These are phyloP conservation scores for Standfussiana lucernea DNA, from an alignment of 2,888 invertebrate genomes.

Conservation along the genomic window DNA sequence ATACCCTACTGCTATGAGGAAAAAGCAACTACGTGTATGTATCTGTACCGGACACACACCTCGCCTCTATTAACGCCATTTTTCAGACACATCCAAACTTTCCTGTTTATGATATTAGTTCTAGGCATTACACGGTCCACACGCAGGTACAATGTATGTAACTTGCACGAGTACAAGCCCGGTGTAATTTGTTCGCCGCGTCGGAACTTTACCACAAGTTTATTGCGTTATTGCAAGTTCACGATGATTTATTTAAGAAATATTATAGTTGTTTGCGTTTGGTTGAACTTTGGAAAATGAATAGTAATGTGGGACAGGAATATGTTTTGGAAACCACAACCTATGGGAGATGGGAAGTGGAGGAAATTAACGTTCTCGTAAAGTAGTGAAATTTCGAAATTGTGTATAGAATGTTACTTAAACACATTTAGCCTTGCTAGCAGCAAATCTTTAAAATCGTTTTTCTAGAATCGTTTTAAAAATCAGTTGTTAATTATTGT, in stretches of 20 bases:
- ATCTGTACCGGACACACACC: not conserved
- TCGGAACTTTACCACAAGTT: constrained; percentile 55
- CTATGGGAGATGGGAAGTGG: not conserved
- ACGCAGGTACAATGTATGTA: constrained; percentile 34
- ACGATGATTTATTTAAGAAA: constrained; percentile 59
- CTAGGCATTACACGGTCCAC: constrained; percentile 9
- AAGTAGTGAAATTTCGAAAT: too few species aligned
- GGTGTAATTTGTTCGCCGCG: constrained; percentile 49
- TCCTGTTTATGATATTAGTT: constrained; percentile 49
- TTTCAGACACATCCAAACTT: constrained; percentile 43
- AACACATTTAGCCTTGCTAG: too few species aligned
- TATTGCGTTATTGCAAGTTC: constrained; percentile 53
- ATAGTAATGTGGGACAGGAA: constrained; percentile 36
- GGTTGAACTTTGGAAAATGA: constrained; percentile 33
- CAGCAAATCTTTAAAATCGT: too few species aligned
- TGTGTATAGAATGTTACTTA: not conserved
- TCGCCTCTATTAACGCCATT: not conserved
- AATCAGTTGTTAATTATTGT: not conserved
- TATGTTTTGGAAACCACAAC: not conserved
- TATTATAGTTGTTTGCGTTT: constrained; percentile 40
- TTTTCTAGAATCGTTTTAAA: not conserved
- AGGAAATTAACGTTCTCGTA: not conserved
- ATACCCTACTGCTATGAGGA: not conserved
- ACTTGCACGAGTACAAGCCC: constrained; percentile 15
- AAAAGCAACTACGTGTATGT: not conserved